Evolutionary conservation across 1,140 invertebrate genomes (phyloP).

Genomic region (Drosophila novamexicana): DNA sequence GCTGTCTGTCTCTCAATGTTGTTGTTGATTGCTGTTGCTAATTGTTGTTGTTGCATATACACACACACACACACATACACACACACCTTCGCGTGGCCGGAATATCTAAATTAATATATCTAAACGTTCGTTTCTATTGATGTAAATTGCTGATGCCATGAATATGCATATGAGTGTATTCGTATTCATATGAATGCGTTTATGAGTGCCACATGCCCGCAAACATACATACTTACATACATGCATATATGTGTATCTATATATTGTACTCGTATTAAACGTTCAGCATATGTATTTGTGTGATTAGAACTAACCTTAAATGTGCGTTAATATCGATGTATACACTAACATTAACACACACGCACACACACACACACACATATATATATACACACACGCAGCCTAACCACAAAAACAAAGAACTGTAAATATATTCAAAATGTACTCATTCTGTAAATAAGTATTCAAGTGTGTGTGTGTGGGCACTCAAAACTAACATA

Average conservation of each 20-base stretch:
- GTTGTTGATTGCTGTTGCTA: conserved; percentile 40
- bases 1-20: conserved; percentile 46
- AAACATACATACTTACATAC: neutral
- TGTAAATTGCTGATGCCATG: conserved; percentile 47
- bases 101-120: conserved; percentile 55
- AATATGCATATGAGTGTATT: conserved; percentile 29
- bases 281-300: conserved; percentile 8
- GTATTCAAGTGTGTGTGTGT: conserved; percentile 13
- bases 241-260: neutral
- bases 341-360: conserved; percentile 36
- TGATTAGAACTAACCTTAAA: conserved; percentile 48
- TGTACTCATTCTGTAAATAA: conserved; percentile 20
- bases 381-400: neutral
- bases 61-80: neutral
- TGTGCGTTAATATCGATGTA: conserved; percentile 73
- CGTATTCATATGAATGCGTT: conserved; percentile 11
- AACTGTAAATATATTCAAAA: conserved; percentile 40
- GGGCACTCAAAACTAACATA: neutral
- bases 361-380: conserved; percentile 19
- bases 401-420: conserved; percentile 26
- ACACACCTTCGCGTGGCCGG: neutral
- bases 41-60: conserved; percentile 47
- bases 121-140: conserved; percentile 62
- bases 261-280: conserved; percentile 3
- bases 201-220: conserved; percentile 9